Evolutionary conservation across 2,113 vertebrate genomes (phyloP).

Genomic region (Rhabdomys dilectus): DNA sequence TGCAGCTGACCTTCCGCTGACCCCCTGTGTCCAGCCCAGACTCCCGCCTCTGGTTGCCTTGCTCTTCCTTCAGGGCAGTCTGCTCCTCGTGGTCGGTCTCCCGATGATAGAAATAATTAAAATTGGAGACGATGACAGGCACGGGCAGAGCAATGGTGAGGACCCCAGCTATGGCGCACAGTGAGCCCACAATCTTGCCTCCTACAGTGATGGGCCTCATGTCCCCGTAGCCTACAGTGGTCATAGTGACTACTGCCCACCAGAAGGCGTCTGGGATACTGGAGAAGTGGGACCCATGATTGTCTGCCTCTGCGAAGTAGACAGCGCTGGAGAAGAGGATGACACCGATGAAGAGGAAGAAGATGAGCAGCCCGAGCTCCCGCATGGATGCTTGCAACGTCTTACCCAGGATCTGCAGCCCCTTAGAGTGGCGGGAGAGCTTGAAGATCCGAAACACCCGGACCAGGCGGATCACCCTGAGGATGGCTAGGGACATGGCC

Average conservation of each 20-base stretch:
- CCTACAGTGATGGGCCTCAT: conserved; percentile 97
- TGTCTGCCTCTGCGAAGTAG: conserved; percentile 96
- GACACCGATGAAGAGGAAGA: conserved; percentile 98
- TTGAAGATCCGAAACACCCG: conserved; percentile 98
- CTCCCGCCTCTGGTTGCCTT: conserved; percentile 82
- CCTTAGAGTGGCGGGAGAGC: conserved; percentile 97
- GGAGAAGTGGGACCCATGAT: conserved; percentile 95
- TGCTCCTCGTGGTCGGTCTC: conserved; percentile 96
- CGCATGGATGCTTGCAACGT: conserved; percentile 98
- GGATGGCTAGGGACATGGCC: conserved; percentile 97
- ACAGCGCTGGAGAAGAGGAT: conserved; percentile 99
- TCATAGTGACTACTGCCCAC: conserved; percentile 99
- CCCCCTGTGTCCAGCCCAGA: conserved; percentile 70
- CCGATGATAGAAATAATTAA: conserved; percentile 98
- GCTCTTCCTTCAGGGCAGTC: conserved; percentile 91
- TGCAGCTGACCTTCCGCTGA: conserved; percentile 88
- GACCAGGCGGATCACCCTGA: conserved; percentile 96
- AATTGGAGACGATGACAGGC: conserved; percentile 98
- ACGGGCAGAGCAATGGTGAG: conserved; percentile 98
- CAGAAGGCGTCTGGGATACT: conserved; percentile 99
- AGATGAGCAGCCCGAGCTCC: conserved; percentile 96
- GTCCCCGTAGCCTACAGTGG: conserved; percentile 97
- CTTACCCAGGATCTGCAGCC: conserved; percentile 97
- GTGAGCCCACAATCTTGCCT: conserved; percentile 96
- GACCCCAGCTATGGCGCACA: conserved; percentile 97